Base-by-base conservation (phyloP, 2,797 vertebrate species). In the Malurus leucopterus region DNA sequence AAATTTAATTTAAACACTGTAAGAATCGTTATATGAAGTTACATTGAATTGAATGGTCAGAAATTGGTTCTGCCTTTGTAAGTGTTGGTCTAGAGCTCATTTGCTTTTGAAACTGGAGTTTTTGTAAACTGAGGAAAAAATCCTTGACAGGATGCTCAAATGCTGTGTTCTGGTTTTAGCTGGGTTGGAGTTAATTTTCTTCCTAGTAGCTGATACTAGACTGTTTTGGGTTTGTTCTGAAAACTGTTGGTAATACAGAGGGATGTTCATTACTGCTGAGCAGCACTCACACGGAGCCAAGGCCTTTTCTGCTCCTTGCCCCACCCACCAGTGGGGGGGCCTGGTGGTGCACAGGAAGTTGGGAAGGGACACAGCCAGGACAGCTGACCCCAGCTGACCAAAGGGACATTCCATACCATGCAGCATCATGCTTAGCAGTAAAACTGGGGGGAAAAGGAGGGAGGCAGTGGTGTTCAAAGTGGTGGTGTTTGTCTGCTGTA, bases 151-250 rank as follows among this genome's bases (percentile, higher is more conserved):
- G 5, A 19, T 84, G 22, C 46, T 87, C 21, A 18, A 51, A n/a
- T 0, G 2, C 15, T 0, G 0, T 43, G 7, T 32, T 43, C 73
- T 70, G 36, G n/a, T 70, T 77, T 63, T 70, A 27, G 8, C 49
- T 55, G n/a, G 3, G 10, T 9, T 36, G 11, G 15, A 36, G 15
- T 49, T 70, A 27, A 27, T n/a, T 76, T 63, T 55, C 36, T 43
- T 55, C 27, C 14, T 23, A 38, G 18, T 30, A 69, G 41, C 10
- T 62, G 34, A 47, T 62, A 30, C 0, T 34, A 34, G 34, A 6
- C 47, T 61, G 6, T 16, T 77, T 43, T 62, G 8, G 30, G n/a
- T 49, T 47, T 85, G 36, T 55, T 20, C 22, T 85, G 57, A n/a
- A 62, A 63, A 50, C 18, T 43, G 27, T n/a, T 70, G 50, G 8